phyloP scores from a whole-genome alignment of 2,797 vertebrate species.

The Nothura maculosa region DNA sequence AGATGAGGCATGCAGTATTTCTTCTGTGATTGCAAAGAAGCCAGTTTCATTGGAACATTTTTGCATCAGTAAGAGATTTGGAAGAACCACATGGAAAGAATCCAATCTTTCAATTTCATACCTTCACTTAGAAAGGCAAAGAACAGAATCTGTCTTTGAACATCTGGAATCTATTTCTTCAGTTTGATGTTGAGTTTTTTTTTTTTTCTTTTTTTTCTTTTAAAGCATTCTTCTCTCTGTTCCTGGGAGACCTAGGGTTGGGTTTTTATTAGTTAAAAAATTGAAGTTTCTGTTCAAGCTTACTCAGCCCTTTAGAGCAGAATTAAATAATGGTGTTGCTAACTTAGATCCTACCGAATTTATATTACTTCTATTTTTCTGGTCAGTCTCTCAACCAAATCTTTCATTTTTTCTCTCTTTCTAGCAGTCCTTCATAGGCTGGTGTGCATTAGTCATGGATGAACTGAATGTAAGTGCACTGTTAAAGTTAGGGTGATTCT shows the following conservation, averaged over 20 bases:
- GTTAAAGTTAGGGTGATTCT: background rate
- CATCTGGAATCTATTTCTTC: constrained; percentile 57
- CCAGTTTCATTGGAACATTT: constrained; percentile 26
- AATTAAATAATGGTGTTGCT: constrained; percentile 18
- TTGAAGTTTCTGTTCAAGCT: constrained; percentile 14
- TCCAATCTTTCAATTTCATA: constrained; percentile 33
- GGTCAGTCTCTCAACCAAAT: background rate
- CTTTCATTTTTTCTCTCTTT: background rate
- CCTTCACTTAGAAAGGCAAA: background rate
- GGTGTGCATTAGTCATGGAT: background rate
- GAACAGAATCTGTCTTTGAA: constrained; percentile 17
- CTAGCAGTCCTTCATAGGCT: background rate
- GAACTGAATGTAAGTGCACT: background rate
- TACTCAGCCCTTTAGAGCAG: background rate
- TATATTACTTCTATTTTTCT: constrained; percentile 23
- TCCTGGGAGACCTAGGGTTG: background rate
- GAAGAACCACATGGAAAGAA: constrained; percentile 18
- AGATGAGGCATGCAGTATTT: background rate
- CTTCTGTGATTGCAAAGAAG: background rate
- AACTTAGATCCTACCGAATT: no score
- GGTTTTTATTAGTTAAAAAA: constrained; percentile 44
- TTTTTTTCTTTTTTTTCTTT: background rate
- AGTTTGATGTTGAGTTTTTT: background rate
- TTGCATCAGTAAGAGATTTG: constrained; percentile 27
- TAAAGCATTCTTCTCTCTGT: background rate